Conservation (phyloP, 2,888 invertebrate genomes). For the Drosophila tanythrix region DNA sequence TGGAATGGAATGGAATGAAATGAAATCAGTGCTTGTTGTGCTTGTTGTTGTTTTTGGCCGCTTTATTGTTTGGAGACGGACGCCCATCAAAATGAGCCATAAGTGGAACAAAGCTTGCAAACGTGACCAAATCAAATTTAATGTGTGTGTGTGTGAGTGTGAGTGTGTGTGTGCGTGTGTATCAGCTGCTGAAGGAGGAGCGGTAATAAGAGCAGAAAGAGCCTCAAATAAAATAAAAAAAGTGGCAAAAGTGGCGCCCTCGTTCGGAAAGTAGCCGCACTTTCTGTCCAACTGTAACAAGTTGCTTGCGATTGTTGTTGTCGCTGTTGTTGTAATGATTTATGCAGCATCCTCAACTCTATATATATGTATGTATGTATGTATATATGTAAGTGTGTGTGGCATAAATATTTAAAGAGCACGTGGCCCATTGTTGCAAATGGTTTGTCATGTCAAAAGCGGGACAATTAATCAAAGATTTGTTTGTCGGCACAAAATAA, state of each 20-base stretch:
- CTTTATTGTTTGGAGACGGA: slow-evolving; percentile 41
- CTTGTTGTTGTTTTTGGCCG: slow-evolving; percentile 6
- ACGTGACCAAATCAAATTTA: slow-evolving; percentile 85
- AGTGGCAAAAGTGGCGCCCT: slow-evolving; percentile 40
- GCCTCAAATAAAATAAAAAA: slow-evolving; percentile 3
- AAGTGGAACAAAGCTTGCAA: slow-evolving; percentile 84
- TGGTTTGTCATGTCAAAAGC: slow-evolving; percentile 74
- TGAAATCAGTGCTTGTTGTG: slow-evolving; percentile 5
- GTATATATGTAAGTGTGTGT: slow-evolving; percentile 1
- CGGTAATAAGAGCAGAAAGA: neutral
- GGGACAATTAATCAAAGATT: slow-evolving; percentile 78
- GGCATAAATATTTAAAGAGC: slow-evolving; percentile 76
- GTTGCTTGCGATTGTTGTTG: slow-evolving; percentile 31
- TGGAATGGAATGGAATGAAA: slow-evolving; percentile 14
- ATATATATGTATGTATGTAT: neutral
- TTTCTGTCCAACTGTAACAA: slow-evolving; percentile 42
- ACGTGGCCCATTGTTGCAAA: slow-evolving; percentile 78
- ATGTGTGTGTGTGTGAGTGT: slow-evolving; percentile 58
- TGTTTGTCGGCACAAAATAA: slow-evolving; percentile 53
- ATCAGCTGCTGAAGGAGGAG: slow-evolving; percentile 15
- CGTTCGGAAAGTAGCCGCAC: slow-evolving; percentile 29
- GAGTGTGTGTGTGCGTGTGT: slow-evolving; percentile 1
- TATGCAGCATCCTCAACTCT: slow-evolving; percentile 39
- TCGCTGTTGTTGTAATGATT: slow-evolving; percentile 55
- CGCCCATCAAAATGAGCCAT: slow-evolving; percentile 81